These are phyloP conservation scores for Phycodurus eques DNA, from an alignment of 2,113 vertebrate genomes.

Conservation along the genomic window DNA sequence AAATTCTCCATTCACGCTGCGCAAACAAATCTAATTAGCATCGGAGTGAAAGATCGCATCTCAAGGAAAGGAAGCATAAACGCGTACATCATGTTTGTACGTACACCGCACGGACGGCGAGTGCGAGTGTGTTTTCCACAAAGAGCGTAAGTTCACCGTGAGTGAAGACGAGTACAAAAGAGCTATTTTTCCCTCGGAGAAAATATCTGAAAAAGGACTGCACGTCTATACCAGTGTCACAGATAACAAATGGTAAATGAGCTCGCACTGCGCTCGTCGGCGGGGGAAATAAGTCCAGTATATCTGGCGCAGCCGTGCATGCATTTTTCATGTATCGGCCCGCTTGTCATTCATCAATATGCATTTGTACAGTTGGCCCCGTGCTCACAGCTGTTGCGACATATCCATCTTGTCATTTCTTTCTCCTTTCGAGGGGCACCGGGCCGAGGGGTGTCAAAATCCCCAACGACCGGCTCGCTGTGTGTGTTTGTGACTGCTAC, in stretches of 20 bases:
- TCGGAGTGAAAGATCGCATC: neutral
- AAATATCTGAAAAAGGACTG: slow-evolving; percentile 60
- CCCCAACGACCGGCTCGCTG: slow-evolving; percentile 35
- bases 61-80: neutral
- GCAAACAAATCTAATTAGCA: neutral
- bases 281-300: slow-evolving; percentile 50
- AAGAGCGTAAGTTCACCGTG: slow-evolving; percentile 27
- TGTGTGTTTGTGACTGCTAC: slow-evolving; percentile 55
- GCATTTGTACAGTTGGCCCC: slow-evolving; percentile 25
- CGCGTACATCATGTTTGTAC: neutral
- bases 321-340: slow-evolving; percentile 3
- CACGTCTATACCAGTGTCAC: slow-evolving; percentile 44
- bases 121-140: slow-evolving; percentile 51
- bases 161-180: slow-evolving; percentile 48
- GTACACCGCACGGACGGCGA: slow-evolving; percentile 2
- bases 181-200: slow-evolving; percentile 56
- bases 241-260: slow-evolving; percentile 61
- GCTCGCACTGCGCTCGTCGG: slow-evolving; percentile 54
- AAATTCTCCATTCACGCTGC: neutral
- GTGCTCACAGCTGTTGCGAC: slow-evolving; percentile 29
- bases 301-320: slow-evolving; percentile 14
- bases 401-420: slow-evolving; percentile 47
- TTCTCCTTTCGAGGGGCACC: slow-evolving; percentile 13
- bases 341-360: slow-evolving; percentile 46
- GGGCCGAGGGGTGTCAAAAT: slow-evolving; percentile 15